Conservation (phyloP, 2,113 vertebrate genomes). For the Gymnogyps californianus region DNA sequence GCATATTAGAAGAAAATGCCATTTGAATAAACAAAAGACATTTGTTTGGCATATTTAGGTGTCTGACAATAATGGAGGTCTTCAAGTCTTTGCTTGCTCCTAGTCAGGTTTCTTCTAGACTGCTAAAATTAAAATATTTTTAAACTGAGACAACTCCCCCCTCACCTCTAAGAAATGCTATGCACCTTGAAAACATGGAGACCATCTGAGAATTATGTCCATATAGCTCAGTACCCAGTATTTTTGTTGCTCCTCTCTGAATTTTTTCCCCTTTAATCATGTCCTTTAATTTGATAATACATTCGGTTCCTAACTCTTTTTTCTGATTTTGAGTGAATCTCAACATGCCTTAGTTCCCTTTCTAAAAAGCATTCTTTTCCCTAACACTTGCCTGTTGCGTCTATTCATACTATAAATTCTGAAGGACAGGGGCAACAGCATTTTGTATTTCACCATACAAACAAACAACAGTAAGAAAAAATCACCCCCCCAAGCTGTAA, state of each 20-base stretch:
- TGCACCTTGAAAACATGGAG: not conserved
- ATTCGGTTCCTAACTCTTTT: not conserved
- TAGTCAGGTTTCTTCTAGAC: not conserved
- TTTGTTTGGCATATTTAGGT: not conserved
- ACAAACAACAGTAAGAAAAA: not conserved
- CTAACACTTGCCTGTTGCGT: not conserved
- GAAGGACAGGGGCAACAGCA: not conserved
- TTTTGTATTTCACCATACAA: not conserved
- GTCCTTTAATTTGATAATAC: not conserved
- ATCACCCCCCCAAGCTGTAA: not conserved
- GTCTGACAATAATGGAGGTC: not conserved
- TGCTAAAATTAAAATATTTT: not conserved
- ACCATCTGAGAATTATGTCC: not conserved
- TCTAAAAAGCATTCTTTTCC: not conserved
- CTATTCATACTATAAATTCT: not conserved
- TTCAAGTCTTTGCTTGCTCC: not conserved
- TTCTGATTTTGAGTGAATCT: not conserved
- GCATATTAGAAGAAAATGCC: not conserved
- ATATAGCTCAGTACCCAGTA: not conserved
- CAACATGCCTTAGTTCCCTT: not conserved
- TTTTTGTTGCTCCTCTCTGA: not conserved
- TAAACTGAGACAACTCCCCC: not conserved
- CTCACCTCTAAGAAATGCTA: not conserved
- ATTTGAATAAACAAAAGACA: not conserved
- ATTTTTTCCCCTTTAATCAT: not conserved